These are phyloP conservation scores for Thumatha senex DNA, from an alignment of 2,888 invertebrate species.

Conservation along the genomic window DNA sequence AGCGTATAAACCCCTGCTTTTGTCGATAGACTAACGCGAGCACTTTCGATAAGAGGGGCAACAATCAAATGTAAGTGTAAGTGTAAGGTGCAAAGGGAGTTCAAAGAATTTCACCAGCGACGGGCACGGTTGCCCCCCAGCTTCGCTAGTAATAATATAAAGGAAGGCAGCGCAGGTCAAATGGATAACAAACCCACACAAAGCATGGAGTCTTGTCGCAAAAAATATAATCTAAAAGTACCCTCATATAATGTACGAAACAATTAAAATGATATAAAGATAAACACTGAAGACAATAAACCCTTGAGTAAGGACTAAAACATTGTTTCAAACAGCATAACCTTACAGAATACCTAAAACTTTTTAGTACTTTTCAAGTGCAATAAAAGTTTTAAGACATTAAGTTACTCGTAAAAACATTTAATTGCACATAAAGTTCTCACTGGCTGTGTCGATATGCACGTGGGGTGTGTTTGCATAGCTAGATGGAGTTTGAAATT, in stretches of 20 bases:
- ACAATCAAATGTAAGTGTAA: too few relatives aligned
- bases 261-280: conserved; percentile 10
- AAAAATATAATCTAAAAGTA: background rate
- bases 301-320: conserved; percentile 4
- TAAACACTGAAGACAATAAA: conserved; percentile 4
- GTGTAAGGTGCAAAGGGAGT: too few relatives aligned
- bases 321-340: conserved; percentile 17
- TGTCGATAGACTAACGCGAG: too few relatives aligned
- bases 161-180: too few relatives aligned
- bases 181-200: too few relatives aligned
- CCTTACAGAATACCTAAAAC: conserved; percentile 17
- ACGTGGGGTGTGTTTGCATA: conserved; percentile 51
- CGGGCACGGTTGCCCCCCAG: too few relatives aligned
- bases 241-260: background rate
- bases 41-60: too few relatives aligned
- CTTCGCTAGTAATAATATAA: too few relatives aligned
- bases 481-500: conserved; percentile 50
- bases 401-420: conserved; percentile 39
- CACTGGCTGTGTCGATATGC: conserved; percentile 38
- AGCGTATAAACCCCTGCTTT: too few relatives aligned
- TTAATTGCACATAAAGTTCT: conserved; percentile 46
- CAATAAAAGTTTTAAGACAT: conserved; percentile 30
- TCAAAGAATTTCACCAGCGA: too few relatives aligned
- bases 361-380: conserved; percentile 22
- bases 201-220: too few relatives aligned